Base-by-base conservation (phyloP, 2,797 vertebrate species). In the Petrocephalus sullivani region DNA sequence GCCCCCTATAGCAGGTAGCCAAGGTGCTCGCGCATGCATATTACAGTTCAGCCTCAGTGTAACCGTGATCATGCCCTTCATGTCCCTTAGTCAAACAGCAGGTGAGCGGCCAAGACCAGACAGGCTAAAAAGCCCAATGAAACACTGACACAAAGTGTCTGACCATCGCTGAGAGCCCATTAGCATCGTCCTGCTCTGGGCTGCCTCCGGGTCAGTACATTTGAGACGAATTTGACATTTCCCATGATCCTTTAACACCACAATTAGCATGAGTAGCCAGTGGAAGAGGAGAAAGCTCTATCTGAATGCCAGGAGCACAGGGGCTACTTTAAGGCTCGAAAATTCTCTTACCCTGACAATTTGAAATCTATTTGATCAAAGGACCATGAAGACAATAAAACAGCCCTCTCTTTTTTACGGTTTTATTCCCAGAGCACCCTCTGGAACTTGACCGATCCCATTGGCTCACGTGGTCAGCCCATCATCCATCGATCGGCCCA, bases 371-470 rank as follows among this genome's bases (percentile, higher is more conserved):
- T 78, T 78, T 46, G 71, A 78, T 78, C 71, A 78, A 41, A 64
- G 89, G 83, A 23, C 71, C 57, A 78, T 41, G n/a, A 16, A 82
- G 46, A 78, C 3, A 9, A 54, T 53, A 33, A 61, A 19, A 61
- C 21, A 19, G 46, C 51, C 56, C 46, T 41, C 3, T 51, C 28
- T 88, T 54, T 86, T 86, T 85, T 88, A 82, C 81, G 83, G 71
- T 21, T 83, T 23, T 53, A 83, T 23, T 53, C 78, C 78, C 78
- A 21, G 78, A n/a, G 78, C 46, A 53, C 6, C 81, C 78, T 88
- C 89, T 12, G 83, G 78, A 87, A 71, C 28, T 83, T 82, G 88
- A 88, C 53, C 41, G 46, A 85, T 87, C 60, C 86, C 21, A 61
- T 64, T 87, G 87, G 85, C 75, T 54, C 71, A 78, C 88, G 46